These are phyloP conservation scores for Rhipidura dahli DNA, from an alignment of 2,113 vertebrate species.

Conservation along the genomic window DNA sequence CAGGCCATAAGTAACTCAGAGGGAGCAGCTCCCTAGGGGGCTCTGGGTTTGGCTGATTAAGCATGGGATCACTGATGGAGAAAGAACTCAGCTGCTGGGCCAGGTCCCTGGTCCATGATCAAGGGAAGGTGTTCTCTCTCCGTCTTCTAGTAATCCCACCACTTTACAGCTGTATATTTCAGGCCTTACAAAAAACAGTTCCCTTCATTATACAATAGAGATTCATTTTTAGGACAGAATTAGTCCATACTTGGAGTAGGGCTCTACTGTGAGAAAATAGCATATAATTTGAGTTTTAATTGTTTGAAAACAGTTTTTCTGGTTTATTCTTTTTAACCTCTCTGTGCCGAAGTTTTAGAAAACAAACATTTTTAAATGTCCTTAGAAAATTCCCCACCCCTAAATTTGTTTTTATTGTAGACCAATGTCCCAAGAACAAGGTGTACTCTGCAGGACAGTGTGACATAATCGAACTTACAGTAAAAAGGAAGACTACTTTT, in stretches of 20 bases:
- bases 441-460: neutral
- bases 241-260: neutral
- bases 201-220: neutral
- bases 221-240: neutral
- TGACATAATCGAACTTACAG: neutral
- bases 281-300: neutral
- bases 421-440: neutral
- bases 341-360: neutral
- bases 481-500: neutral
- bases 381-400: neutral
- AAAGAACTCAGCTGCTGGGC: neutral
- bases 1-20: neutral
- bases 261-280: neutral
- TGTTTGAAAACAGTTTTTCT: neutral
- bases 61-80: neutral
- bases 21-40: neutral
- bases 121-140: neutral
- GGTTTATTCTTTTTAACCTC: neutral
- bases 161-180: neutral
- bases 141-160: neutral
- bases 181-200: neutral
- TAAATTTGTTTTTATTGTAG: neutral
- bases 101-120: neutral
- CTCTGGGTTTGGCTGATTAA: neutral
- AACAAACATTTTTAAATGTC: neutral